Base-by-base conservation (phyloP, 2,888 invertebrate genomes). In the Salticus scenicus region DNA sequence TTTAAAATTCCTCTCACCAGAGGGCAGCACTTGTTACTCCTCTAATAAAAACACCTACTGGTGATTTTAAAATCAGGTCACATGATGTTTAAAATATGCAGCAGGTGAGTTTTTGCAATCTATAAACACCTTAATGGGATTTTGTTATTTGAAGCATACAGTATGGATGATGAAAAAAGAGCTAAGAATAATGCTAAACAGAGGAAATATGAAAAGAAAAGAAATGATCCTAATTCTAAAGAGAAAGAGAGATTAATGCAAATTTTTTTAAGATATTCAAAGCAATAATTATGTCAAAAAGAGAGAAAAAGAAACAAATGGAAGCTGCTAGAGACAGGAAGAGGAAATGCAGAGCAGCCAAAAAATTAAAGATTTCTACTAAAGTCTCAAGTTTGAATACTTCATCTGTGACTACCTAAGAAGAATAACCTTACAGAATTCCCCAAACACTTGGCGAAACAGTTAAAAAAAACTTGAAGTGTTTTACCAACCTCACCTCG, bases 221-320 rank as follows among this genome's bases (percentile, higher is more conserved):
- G n/a, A n/a, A n/a, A n/a, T n/a, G n/a, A n/a, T n/a, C n/a, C n/a
- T n/a, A n/a, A n/a, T n/a, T 47, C 20, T 47, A 47, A 47, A 47
- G 2, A 47, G 47, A 47, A 47, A 47, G 47, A 47, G 8, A 47
- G 47, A 8, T 1, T 47, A 47, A 47, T 14, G 8, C 47, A 47
- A 47, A 47, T n/a, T n/a, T n/a, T n/a, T 14, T 8, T 47, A 8
- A 47, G 47, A 47, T 14, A 47, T 47, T 1, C 8, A 47, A 47
- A 47, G 47, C 47, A 47, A 8, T 20, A 47, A 47, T 20, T 47
- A 47, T 47, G 47, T n/a, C 1, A 47, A 47, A 47, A 47, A 47
- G 20, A 47, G 47, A 47, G 47, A 47, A 47, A 47, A 47, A 47
- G 47, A 47, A 47, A 47, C 47, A 47, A 47, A 47, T 47, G 47